Percentiles rank a stretch among this genome's conserved stretches.
Conservation (phyloP, 2,888 invertebrate genomes). For the Bombylius major region DNA sequence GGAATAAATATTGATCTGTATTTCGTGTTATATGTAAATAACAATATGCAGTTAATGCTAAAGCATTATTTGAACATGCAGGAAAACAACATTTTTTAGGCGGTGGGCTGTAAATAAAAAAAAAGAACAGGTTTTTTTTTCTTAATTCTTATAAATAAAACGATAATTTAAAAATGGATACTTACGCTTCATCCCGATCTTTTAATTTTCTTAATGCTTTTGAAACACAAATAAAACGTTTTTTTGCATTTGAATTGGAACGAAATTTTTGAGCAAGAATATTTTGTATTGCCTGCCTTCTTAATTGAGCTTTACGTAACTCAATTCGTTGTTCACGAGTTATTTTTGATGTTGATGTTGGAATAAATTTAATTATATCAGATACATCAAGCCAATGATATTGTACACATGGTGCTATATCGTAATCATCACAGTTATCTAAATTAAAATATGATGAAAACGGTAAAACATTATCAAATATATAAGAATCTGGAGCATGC, state of each 20-base stretch:
- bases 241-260: constrained; percentile 25
- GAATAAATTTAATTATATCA: constrained; percentile 16
- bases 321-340: constrained; percentile 33
- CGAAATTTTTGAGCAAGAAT: constrained; percentile 28
- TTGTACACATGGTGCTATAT: constrained; percentile 28
- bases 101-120: constrained; percentile 12
- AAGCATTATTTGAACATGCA: constrained; percentile 26
- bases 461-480: constrained; percentile 35
- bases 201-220: constrained; percentile 28
- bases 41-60: constrained; percentile 58
- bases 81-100: constrained; percentile 26
- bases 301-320: constrained; percentile 25
- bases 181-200: constrained; percentile 23
- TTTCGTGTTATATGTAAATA: constrained; percentile 73
- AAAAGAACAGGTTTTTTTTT: neutral
- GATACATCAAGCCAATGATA: constrained; percentile 26
- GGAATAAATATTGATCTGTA: constrained; percentile 68
- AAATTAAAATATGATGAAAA: constrained; percentile 10
- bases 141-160: constrained; percentile 9
- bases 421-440: constrained; percentile 9
- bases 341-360: constrained; percentile 13
- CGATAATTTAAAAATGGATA: constrained; percentile 6
- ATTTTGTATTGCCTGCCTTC: constrained; percentile 32
- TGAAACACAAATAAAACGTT: constrained; percentile 30
- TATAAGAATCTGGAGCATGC: constrained; percentile 41